A percentile compares a stretch with the other conserved stretches of the same genome.
Evolutionary conservation across 2,797 vertebrate genomes (phyloP).

Genomic region (Mormyrus proboscirostris): DNA sequence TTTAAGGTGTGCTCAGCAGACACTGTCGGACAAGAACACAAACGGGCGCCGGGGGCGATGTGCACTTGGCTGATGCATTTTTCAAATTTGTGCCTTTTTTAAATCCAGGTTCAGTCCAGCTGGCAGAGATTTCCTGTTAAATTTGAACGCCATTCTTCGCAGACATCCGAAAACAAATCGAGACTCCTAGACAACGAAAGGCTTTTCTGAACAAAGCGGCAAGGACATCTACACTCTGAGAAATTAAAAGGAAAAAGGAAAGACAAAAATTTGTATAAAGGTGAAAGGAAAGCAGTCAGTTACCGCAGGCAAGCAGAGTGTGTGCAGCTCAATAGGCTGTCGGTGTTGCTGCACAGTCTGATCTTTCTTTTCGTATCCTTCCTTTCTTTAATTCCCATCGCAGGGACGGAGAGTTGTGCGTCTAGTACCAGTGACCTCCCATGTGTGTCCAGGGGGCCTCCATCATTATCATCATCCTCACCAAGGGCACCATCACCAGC

Average conservation of each 20-base stretch:
- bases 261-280: not conserved
- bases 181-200: constrained; percentile 11
- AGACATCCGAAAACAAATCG: constrained; percentile 28
- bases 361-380: constrained; percentile 37
- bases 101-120: constrained; percentile 26
- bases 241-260: constrained; percentile 27
- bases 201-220: not conserved
- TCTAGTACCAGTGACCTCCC: constrained; percentile 37
- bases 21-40: constrained; percentile 55
- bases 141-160: not conserved
- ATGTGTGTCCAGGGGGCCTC: constrained; percentile 31
- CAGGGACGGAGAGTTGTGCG: constrained; percentile 40
- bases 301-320: constrained; percentile 7
- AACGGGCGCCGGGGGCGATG: constrained; percentile 33
- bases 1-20: constrained; percentile 71
- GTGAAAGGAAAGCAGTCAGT: not conserved
- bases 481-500: constrained; percentile 32
- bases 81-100: constrained; percentile 28
- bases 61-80: constrained; percentile 39
- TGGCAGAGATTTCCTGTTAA: constrained; percentile 18
- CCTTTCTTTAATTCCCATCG: constrained; percentile 48
- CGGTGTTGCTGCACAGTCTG: constrained; percentile 35
- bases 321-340: constrained; percentile 37
- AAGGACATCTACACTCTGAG: constrained; percentile 32
- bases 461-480: constrained; percentile 30